Evolutionary conservation across 2,797 vertebrate genomes (phyloP).

Genomic region (Danionella dracula): DNA sequence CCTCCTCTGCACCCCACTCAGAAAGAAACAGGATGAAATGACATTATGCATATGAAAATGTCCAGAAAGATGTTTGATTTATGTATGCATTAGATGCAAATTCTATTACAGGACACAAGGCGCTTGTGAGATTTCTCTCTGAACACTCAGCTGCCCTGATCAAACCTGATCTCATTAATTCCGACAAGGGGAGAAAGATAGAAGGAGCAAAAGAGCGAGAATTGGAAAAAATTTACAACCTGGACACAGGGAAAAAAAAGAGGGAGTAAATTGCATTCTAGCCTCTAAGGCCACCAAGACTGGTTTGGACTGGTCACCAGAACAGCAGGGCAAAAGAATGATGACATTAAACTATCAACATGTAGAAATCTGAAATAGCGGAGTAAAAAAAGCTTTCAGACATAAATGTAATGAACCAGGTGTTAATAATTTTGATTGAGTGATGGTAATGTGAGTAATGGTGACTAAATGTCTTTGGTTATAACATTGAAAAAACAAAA

Average conservation of each 20-base stretch:
- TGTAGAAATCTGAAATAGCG: too few species aligned
- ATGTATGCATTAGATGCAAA: conserved; percentile 99
- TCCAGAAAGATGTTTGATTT: conserved; percentile 99
- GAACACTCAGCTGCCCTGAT: conserved; percentile 99
- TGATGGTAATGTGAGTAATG: too few species aligned
- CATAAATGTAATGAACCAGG: too few species aligned
- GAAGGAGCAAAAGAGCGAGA: conserved; percentile 71
- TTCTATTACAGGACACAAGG: conserved; percentile 99
- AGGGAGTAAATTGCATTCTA: conserved; percentile 81
- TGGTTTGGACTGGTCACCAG: conserved; percentile 40
- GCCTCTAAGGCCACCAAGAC: conserved; percentile 51
- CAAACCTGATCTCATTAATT: conserved; percentile 99
- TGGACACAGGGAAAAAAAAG: conserved; percentile 82
- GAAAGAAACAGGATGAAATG: conserved; percentile 98
- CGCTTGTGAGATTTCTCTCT: conserved; percentile 98
- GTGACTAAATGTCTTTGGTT: too few species aligned
- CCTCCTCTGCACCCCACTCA: conserved; percentile 70
- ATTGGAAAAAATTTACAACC: conserved; percentile 98
- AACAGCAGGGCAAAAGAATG: conserved; percentile 32
- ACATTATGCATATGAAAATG: conserved; percentile 99
- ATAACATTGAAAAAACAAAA: too few species aligned
- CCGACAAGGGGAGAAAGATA: conserved; percentile 98
- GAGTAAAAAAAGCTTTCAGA: too few species aligned
- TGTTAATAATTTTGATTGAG: too few species aligned
- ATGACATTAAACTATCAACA: too few species aligned